These are phyloP conservation scores for Pecten maximus DNA, from an alignment of 2,888 invertebrate species.

Conservation along the genomic window DNA sequence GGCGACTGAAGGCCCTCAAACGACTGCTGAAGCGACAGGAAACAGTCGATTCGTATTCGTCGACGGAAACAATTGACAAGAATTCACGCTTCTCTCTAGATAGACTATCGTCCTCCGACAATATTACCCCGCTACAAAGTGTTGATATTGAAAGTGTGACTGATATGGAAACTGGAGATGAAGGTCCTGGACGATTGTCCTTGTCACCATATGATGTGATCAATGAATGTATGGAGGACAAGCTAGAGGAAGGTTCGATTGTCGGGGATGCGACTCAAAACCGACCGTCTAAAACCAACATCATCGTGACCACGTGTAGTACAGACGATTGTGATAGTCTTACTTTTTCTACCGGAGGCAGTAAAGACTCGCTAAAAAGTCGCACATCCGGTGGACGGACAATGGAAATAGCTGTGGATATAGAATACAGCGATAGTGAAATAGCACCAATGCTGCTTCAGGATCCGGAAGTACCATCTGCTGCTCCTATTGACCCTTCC, in stretches of 20 bases:
- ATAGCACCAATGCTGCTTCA: neutral
- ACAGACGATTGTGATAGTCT: conserved; percentile 26
- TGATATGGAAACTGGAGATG: conserved; percentile 38
- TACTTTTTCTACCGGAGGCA: neutral
- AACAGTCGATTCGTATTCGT: conserved; percentile 52
- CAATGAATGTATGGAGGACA: conserved; percentile 7
- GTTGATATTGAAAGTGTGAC: conserved; percentile 44
- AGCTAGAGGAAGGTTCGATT: neutral
- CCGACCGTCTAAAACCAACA: neutral
- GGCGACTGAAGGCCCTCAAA: conserved; percentile 50
- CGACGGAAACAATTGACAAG: conserved; percentile 53
- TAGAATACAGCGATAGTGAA: neutral
- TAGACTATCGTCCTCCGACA: conserved; percentile 46
- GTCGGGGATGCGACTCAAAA: neutral
- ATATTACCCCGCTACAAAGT: conserved; percentile 42
- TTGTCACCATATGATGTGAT: neutral
- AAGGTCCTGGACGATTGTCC: neutral
- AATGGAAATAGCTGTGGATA: conserved; percentile 18
- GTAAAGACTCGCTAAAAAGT: neutral
- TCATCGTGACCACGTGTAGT: neutral
- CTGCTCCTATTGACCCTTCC: neutral
- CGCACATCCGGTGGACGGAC: neutral
- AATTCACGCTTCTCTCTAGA: conserved; percentile 49
- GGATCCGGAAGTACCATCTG: neutral
- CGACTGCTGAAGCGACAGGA: conserved; percentile 52